These are phyloP conservation scores for Acleris emargana DNA, from an alignment of 2,888 invertebrate genomes.

Conservation along the genomic window DNA sequence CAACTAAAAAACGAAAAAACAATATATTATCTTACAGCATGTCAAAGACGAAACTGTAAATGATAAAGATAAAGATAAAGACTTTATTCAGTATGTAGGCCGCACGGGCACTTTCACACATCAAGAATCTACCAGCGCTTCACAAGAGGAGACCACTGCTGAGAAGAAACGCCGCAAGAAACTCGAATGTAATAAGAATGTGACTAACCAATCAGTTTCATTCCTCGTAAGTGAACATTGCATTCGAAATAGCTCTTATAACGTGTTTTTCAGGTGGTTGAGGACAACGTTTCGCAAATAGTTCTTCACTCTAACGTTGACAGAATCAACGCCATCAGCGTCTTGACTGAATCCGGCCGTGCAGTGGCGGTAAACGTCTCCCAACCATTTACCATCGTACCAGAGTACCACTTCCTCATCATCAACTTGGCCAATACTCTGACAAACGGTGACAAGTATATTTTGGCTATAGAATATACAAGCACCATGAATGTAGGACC, in stretches of 20 bases:
- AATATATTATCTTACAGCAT: no score
- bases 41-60: no score
- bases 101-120: no score
- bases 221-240: no score
- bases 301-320: slow-evolving; percentile 79
- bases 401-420: slow-evolving; percentile 72
- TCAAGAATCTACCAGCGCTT: no score
- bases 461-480: slow-evolving; percentile 71
- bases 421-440: slow-evolving; percentile 61
- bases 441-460: slow-evolving; percentile 58
- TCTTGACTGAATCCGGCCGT: slow-evolving; percentile 43
- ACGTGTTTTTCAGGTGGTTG: slow-evolving; percentile 55
- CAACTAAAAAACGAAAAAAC: no score
- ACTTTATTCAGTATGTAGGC: no score
- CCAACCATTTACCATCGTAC: slow-evolving; percentile 50
- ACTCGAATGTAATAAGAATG: no score
- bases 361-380: slow-evolving; percentile 43
- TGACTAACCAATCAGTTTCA: no score
- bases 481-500: slow-evolving; percentile 80
- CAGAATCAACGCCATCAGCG: slow-evolving; percentile 50
- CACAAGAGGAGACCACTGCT: no score
- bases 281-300: slow-evolving; percentile 63
- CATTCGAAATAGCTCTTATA: not conserved
- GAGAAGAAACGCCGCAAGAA: no score
- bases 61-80: no score